phyloP scores from a whole-genome alignment of 2,888 invertebrate species.

The Adela reaumurella region DNA sequence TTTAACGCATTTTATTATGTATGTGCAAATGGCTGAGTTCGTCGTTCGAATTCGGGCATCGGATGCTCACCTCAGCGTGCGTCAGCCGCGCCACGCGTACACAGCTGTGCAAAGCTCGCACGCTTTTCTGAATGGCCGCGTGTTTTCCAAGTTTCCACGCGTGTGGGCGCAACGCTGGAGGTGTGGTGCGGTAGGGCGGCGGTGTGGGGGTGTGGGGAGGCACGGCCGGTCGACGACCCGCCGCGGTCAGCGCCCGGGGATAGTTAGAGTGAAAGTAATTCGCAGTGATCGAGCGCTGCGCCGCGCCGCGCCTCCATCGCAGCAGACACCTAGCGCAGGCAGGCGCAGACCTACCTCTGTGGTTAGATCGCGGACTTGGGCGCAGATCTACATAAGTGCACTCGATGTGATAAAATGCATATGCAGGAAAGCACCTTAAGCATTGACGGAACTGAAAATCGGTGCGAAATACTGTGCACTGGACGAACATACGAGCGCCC shows the following conservation, averaged over 20 bases:
- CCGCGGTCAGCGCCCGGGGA: conserved; percentile 46
- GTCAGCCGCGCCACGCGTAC: conserved; percentile 54
- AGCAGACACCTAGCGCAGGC: no score
- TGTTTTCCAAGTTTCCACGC: not conserved
- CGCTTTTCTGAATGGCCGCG: conserved; percentile 47
- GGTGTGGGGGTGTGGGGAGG: conserved; percentile 3
- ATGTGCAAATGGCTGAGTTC: no score
- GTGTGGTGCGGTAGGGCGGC: not conserved
- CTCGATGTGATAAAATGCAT: no score
- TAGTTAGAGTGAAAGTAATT: conserved; percentile 55
- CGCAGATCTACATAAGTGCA: no score
- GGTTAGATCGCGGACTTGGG: no score
- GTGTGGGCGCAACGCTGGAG: not conserved
- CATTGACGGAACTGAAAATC: no score
- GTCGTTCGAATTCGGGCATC: no score
- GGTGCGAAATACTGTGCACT: no score
- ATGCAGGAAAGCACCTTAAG: no score
- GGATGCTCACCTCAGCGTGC: conserved; percentile 22
- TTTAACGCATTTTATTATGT: no score
- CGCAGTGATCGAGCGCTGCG: conserved; percentile 19
- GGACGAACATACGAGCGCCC: no score
- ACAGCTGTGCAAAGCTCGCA: conserved; percentile 54
- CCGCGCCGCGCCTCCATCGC: not conserved
- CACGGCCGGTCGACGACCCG: conserved; percentile 41
- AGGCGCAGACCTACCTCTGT: no score